A percentile compares a stretch with the other conserved stretches of the same genome.
phyloP scores from a whole-genome alignment of 2,797 vertebrate genomes.

The Pristis pectinata region DNA sequence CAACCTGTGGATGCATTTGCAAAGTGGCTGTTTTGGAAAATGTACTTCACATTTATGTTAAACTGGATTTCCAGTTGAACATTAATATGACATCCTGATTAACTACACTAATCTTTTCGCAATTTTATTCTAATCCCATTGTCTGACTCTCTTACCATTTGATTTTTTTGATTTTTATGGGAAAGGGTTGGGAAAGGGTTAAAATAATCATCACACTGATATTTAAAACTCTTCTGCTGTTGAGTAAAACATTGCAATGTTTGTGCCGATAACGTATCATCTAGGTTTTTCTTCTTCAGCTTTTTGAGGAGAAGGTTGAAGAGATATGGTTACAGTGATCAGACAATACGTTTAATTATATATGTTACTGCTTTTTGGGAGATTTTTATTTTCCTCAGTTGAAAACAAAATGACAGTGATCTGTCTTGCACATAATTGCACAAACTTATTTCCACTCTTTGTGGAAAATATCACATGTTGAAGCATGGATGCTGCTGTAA shows the following conservation, averaged over 20 bases:
- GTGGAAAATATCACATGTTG: neutral
- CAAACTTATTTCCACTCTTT: neutral
- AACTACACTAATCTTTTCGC: neutral
- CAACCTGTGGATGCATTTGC: neutral
- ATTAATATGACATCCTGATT: neutral
- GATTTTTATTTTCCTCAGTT: no score
- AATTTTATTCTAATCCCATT: neutral
- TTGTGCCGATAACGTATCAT: no score
- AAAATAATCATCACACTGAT: neutral
- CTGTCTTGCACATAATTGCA: neutral
- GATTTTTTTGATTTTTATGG: neutral
- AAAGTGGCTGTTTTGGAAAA: no score
- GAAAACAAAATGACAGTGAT: neutral
- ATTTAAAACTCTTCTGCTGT: neutral
- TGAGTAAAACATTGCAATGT: neutral
- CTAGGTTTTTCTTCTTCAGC: neutral
- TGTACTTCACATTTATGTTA: neutral
- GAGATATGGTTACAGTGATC: neutral
- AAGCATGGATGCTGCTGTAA: neutral
- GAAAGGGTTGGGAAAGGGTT: no score
- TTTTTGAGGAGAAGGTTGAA: neutral
- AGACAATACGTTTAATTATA: neutral
- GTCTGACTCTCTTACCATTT: neutral
- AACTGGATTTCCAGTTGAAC: neutral
- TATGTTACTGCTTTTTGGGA: neutral